Evolutionary conservation across 2,888 invertebrate species (phyloP), one percentile per base, ranked within the genome.

Genomic region (Drosophila eohydei): DNA sequence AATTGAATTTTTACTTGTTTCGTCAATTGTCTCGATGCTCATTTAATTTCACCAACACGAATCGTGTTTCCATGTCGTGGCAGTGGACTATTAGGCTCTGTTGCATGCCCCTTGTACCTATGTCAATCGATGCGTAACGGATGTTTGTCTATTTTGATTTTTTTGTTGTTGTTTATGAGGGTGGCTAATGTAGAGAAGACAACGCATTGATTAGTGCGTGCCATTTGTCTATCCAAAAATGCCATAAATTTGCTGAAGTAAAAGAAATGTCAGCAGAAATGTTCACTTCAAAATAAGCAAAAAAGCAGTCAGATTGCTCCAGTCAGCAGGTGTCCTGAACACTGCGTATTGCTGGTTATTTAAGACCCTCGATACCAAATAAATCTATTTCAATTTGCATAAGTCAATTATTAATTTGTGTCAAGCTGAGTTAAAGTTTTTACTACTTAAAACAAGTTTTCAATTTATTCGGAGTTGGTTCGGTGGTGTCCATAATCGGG

Each of bases 31-130:
- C 78, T 84, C 76, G 73, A 83, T 90, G 88, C 81, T 81, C 86
- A 83, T 90, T 91, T 87, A 81, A 85, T 89, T 89, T 83, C 69
- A 69, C 63, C 79, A 88, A 83, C 87, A 79, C 84, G 80, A 88
- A 78, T 77, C 73, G 76, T 73, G 69, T 80, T 81, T 81, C 80
- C 71, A 77, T 90, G 73, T 83, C 91, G 90, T 91, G 91, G 89
- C 73, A 80, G 80, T 81, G 74, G 83, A 77, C 90, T 84, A 91
- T 91, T 90, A 90, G 66, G 44, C 68, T 57, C 52, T 74, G 73
- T 67, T 65, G 71, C 70, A 41, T 65, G 62, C 46, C 43, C 32
- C 21, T 44, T 16, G 32, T 44, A 14, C 34, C 14, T 11, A 38
- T 69, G 41, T 51, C 73, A 73, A 76, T 66, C 87, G 84, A 80